A percentile compares a stretch with the other conserved stretches of the same genome.
Conservation (phyloP, 2,113 vertebrate genomes). For the Melanerpes formicivorus region DNA sequence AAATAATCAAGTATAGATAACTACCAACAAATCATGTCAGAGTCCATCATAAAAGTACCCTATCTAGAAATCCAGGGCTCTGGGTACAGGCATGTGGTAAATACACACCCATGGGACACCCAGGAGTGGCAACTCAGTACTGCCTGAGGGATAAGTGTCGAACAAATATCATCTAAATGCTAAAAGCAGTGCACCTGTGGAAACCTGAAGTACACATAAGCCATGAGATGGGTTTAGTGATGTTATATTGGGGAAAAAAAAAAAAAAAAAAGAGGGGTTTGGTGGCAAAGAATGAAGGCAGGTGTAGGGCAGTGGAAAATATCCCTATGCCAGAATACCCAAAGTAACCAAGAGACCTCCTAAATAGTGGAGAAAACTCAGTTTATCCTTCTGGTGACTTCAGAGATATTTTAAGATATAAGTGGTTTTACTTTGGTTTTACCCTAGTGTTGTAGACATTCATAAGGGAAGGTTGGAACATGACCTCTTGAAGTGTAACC, state of each 20-base stretch:
- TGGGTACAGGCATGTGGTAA: background rate
- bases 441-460: background rate
- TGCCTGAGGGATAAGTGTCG: background rate
- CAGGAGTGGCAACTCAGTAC: background rate
- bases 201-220: background rate
- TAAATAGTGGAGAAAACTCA: background rate
- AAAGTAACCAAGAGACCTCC: background rate
- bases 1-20: background rate
- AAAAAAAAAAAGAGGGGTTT: background rate
- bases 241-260: background rate
- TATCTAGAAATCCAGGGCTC: background rate
- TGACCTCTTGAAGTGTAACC: background rate
- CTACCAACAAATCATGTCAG: background rate
- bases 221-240: background rate
- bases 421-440: background rate
- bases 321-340: background rate
- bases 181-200: background rate
- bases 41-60: background rate
- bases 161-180: rapidly evolving
- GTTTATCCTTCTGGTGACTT: background rate
- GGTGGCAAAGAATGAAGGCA: background rate
- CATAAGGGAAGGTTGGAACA: background rate
- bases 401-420: background rate
- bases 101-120: background rate
- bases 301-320: background rate